These are phyloP conservation scores for Ornithoptera priamus DNA, from an alignment of 2,888 invertebrate genomes.

Conservation along the genomic window DNA sequence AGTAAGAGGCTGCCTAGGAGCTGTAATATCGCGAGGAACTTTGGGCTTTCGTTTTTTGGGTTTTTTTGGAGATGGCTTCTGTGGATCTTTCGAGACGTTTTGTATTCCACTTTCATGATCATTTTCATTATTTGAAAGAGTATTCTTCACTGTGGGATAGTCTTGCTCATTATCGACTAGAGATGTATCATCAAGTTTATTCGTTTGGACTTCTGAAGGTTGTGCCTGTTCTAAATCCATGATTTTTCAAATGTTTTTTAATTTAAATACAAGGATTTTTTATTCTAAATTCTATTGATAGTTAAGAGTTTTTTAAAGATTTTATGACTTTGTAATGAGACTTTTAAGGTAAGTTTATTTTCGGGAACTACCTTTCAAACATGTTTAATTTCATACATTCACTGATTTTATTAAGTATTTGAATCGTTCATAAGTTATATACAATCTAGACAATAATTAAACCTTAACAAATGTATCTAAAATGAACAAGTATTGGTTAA, in stretches of 20 bases:
- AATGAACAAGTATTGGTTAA: no score
- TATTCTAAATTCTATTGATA: no score
- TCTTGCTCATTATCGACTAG: conserved; percentile 35
- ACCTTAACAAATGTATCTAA: no score
- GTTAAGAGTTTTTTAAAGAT: no score
- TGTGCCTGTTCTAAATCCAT: conserved; percentile 34
- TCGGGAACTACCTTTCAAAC: no score
- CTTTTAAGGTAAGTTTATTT: no score
- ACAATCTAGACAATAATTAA: no score
- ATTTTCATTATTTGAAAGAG: conserved; percentile 33
- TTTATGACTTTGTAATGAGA: no score
- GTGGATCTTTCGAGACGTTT: conserved; percentile 43
- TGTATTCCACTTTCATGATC: conserved; percentile 31
- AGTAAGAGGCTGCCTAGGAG: conserved; percentile 86
- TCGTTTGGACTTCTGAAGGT: conserved; percentile 30
- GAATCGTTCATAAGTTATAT: no score
- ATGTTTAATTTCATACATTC: no score
- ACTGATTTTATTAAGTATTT: no score
- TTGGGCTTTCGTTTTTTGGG: conserved; percentile 85
- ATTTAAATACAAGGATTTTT: no score
- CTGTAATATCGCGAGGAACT: conserved; percentile 84
- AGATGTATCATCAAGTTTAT: conserved; percentile 33
- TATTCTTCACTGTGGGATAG: conserved; percentile 15
- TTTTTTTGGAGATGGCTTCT: conserved; percentile 69
- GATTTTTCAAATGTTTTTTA: neutral